These are phyloP conservation scores for Numida meleagris DNA, from an alignment of 2,113 vertebrate species.

Conservation along the genomic window DNA sequence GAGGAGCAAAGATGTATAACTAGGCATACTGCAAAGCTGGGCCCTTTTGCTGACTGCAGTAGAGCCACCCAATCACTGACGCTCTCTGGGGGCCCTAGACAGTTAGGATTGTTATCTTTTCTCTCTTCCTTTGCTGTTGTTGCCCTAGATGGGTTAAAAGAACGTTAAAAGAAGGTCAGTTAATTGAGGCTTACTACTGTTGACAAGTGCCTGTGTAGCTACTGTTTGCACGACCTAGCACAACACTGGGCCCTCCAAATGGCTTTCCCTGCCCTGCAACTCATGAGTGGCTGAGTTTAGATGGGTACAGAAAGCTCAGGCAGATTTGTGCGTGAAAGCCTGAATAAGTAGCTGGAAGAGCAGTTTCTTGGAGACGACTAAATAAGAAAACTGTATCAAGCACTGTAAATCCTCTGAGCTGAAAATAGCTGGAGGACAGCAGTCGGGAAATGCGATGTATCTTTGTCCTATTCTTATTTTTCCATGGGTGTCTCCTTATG, in stretches of 20 bases:
- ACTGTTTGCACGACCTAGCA: background rate
- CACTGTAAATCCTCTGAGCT: background rate
- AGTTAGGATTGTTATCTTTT: background rate
- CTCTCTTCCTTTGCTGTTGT: background rate
- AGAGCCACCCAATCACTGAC: background rate
- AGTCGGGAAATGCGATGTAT: background rate
- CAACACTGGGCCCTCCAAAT: background rate
- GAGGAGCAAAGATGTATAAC: background rate
- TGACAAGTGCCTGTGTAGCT: background rate
- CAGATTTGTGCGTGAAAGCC: background rate
- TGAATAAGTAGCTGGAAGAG: background rate
- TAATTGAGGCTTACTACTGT: background rate
- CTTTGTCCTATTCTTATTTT: background rate
- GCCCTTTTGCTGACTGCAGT: background rate
- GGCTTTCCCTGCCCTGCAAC: background rate
- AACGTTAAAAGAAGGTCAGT: background rate
- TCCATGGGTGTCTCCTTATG: background rate
- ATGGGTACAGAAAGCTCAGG: background rate
- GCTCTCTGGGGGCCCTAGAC: background rate
- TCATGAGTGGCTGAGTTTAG: background rate
- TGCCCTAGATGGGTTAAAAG: background rate
- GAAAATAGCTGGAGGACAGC: background rate
- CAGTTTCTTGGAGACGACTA: background rate
- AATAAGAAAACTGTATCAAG: background rate
- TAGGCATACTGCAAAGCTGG: background rate